Conservation (phyloP, 1,140 invertebrate genomes). For the Telenomus remus region DNA sequence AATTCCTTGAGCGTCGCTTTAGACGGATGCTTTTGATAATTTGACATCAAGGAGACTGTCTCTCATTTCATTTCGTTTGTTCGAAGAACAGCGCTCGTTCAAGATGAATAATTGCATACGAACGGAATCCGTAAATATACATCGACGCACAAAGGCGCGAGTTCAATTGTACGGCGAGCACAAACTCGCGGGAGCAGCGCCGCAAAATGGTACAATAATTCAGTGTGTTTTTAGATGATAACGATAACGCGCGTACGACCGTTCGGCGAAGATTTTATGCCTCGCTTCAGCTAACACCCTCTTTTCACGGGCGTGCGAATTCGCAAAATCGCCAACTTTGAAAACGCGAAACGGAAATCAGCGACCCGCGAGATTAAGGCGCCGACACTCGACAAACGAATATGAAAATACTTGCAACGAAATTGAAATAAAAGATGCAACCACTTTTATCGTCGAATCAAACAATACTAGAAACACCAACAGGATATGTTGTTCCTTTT, state of each 20-base stretch:
- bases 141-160: slow-evolving; percentile 20
- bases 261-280: slow-evolving; percentile 34
- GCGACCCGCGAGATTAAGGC: slow-evolving; percentile 59
- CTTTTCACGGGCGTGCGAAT: neutral
- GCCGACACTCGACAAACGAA: slow-evolving; percentile 55
- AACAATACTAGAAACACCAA: too few relatives aligned
- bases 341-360: slow-evolving; percentile 37
- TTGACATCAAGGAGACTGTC: neutral
- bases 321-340: slow-evolving; percentile 23
- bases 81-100: slow-evolving; percentile 6
- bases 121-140: slow-evolving; percentile 13
- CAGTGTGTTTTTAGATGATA: slow-evolving; percentile 33
- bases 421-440: neutral
- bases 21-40: neutral
- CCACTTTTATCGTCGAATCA: too few relatives aligned
- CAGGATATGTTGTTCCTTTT: too few relatives aligned
- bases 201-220: slow-evolving; percentile 29
- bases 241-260: slow-evolving; percentile 10
- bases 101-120: slow-evolving; percentile 14
- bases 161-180: slow-evolving; percentile 9
- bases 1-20: neutral
- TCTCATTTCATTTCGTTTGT: neutral
- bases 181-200: neutral
- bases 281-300: slow-evolving; percentile 17
- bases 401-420: slow-evolving; percentile 18